Conservation (phyloP, 1,140 invertebrate genomes). For the Copidosoma floridanum region DNA sequence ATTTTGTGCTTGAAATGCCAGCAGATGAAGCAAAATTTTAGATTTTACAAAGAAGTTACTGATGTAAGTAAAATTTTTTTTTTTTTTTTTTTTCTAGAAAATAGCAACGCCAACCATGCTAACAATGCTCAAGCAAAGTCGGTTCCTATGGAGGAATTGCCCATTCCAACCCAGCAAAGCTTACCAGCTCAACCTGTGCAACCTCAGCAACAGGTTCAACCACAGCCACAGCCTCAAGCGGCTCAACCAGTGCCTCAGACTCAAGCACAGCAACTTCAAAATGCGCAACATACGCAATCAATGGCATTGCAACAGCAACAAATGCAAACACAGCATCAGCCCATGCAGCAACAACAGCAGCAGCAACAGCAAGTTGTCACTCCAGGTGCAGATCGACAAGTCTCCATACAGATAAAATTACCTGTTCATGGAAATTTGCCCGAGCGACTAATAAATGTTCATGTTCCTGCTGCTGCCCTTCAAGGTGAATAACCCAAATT, state of each 20-base stretch:
- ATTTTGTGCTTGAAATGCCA: no score
- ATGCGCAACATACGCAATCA: background rate
- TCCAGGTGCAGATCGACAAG: slow-evolving; percentile 51
- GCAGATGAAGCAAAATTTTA: no score
- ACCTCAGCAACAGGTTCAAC: background rate
- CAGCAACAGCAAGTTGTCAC: slow-evolving; percentile 42
- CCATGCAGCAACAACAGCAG: slow-evolving; percentile 36
- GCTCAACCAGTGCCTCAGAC: background rate
- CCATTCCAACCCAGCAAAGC: background rate
- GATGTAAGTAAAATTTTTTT: background rate
- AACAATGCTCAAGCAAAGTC: slow-evolving; percentile 13
- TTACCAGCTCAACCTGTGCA: slow-evolving; percentile 1
- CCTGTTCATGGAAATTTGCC: slow-evolving; percentile 70
- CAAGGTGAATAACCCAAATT: no score
- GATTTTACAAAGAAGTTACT: background rate
- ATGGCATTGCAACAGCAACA: slow-evolving; percentile 39
- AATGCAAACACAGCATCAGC: slow-evolving; percentile 30
- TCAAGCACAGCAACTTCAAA: slow-evolving; percentile 23
- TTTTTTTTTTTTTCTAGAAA: slow-evolving; percentile 19
- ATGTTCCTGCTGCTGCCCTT: slow-evolving; percentile 79
- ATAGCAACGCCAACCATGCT: slow-evolving; percentile 1
- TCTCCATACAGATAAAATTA: slow-evolving; percentile 67
- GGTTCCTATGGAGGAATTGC: no score
- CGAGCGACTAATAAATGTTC: slow-evolving; percentile 73
- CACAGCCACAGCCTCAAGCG: slow-evolving; percentile 6